phyloP scores from a whole-genome alignment of 2,113 vertebrate species.

The Scomber colias region DNA sequence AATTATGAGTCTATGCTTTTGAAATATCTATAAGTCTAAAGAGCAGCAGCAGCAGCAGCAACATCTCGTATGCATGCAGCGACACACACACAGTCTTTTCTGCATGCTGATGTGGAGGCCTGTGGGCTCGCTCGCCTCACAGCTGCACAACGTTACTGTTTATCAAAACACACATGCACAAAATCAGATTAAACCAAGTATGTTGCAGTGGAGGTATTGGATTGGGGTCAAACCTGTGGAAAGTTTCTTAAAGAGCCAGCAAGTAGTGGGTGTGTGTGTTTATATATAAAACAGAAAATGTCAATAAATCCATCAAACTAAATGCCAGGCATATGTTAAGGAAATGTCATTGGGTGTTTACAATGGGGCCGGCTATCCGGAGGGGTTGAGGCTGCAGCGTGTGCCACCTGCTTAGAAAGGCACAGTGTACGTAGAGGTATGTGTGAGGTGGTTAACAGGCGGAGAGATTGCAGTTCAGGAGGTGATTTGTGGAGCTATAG shows the following conservation, averaged over 20 bases:
- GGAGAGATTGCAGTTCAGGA: background rate
- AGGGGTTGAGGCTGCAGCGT: constrained; percentile 4
- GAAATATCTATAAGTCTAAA: constrained; percentile 26
- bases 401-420: constrained; percentile 34
- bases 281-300: constrained; percentile 49
- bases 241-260: constrained; percentile 43
- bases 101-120: constrained; percentile 44
- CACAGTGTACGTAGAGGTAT: constrained; percentile 3
- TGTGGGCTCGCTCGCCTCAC: constrained; percentile 1
- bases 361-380: constrained; percentile 40
- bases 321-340: constrained; percentile 77
- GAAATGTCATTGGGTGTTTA: constrained; percentile 79
- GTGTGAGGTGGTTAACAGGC: constrained; percentile 8
- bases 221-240: constrained; percentile 44
- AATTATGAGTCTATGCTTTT: constrained; percentile 57
- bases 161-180: constrained; percentile 40
- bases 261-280: background rate
- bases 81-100: background rate
- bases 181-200: background rate
- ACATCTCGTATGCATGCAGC: constrained; percentile 27
- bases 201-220: constrained; percentile 11
- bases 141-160: background rate
- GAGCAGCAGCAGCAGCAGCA: constrained; percentile 7
- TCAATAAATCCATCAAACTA: constrained; percentile 79
- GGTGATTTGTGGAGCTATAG: background rate